Evolutionary conservation across 2,888 invertebrate species (phyloP).

Genomic region (Abrostola triplasia): DNA sequence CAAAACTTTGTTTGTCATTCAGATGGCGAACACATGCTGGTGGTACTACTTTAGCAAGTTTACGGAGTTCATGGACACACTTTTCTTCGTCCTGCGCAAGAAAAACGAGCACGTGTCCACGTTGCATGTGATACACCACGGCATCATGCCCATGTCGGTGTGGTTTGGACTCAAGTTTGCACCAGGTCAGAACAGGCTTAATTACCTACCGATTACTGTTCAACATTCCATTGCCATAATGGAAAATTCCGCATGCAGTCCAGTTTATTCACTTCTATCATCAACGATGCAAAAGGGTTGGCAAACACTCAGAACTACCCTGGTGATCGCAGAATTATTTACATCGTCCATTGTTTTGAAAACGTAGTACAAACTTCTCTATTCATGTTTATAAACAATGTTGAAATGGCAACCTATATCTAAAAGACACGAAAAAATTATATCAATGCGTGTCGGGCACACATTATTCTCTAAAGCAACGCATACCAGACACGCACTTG

Average conservation of each 20-base stretch:
- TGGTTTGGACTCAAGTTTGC: conserved; percentile 99
- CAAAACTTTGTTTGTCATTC: conserved; percentile 15
- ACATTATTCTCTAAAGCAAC: conserved; percentile 26
- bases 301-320: too few species aligned
- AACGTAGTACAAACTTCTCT: too few species aligned
- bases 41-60: conserved; percentile 99
- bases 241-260: too few species aligned
- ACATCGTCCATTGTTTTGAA: too few species aligned
- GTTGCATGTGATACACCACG: conserved; percentile 98
- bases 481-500: conserved; percentile 41
- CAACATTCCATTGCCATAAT: too few species aligned
- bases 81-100: conserved; percentile 98
- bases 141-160: conserved; percentile 98
- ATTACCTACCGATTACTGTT: too few species aligned
- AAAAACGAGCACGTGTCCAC: conserved; percentile 98
- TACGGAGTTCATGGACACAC: conserved; percentile 98
- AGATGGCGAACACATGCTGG: conserved; percentile 98
- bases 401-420: conserved; percentile 9
- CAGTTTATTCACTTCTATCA: too few species aligned
- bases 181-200: conserved; percentile 90
- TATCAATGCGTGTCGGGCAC: conserved; percentile 32
- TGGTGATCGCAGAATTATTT: too few species aligned
- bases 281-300: too few species aligned
- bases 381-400: neutral
- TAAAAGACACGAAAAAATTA: conserved; percentile 28